These are phyloP conservation scores for Aporophyla nigra DNA, from an alignment of 2,888 invertebrate species.

Conservation along the genomic window DNA sequence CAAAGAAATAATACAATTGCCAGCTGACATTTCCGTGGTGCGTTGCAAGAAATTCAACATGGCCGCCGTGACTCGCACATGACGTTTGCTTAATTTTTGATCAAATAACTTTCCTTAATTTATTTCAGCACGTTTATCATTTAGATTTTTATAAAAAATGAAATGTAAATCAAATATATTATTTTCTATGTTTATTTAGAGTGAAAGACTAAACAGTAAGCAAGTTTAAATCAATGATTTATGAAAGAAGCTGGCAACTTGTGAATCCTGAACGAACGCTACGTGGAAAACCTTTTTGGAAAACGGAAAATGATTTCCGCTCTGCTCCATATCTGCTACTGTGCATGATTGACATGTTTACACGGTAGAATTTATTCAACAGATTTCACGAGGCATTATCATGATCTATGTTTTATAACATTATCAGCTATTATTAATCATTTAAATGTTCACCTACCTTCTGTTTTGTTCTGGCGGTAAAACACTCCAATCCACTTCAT, in stretches of 20 bases:
- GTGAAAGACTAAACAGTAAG: slow-evolving; percentile 35
- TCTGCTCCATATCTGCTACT: slow-evolving; percentile 36
- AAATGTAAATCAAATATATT: background rate
- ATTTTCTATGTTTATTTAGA: background rate
- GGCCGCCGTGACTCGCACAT: slow-evolving; percentile 87
- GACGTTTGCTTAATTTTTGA: slow-evolving; percentile 81
- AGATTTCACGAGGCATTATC: slow-evolving; percentile 48
- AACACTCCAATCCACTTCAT: slow-evolving; percentile 96
- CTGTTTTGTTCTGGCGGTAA: slow-evolving; percentile 96
- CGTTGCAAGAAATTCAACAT: slow-evolving; percentile 91
- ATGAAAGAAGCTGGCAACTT: slow-evolving; percentile 52
- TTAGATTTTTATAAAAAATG: background rate
- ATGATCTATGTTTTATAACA: slow-evolving; percentile 40
- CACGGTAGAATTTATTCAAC: slow-evolving; percentile 34
- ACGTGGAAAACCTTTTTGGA: slow-evolving; percentile 77
- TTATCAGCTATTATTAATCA: slow-evolving; percentile 32
- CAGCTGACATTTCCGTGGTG: slow-evolving; percentile 91
- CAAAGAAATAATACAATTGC: slow-evolving; percentile 85
- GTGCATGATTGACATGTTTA: slow-evolving; percentile 59
- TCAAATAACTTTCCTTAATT: slow-evolving; percentile 69
- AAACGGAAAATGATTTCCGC: slow-evolving; percentile 63
- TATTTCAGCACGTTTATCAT: background rate
- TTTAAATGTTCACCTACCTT: slow-evolving; percentile 91
- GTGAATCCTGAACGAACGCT: slow-evolving; percentile 76
- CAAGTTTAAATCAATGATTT: slow-evolving; percentile 3